Evolutionary conservation across 2,797 vertebrate genomes (phyloP), one percentile per base, ranked within the genome.

Genomic region (Lutjanus campechanus): DNA sequence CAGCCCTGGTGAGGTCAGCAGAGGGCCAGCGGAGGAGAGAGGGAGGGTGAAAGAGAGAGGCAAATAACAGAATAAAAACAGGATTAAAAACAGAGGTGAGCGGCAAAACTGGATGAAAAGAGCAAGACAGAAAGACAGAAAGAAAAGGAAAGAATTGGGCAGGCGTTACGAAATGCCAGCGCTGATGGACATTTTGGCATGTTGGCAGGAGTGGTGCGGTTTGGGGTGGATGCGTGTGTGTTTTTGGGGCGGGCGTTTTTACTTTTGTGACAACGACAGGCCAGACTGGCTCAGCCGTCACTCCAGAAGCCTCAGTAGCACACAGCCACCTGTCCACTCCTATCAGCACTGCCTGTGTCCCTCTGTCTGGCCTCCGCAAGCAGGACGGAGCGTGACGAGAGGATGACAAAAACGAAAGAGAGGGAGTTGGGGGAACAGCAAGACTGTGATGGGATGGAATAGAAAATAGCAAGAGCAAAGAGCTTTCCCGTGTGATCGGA

Each of bases 1-100:
- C 86, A 59, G 79, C 73, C 76, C 88, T 46, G 61, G 85, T 85
- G 88, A 93, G 94, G 94, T 95, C 93, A 94, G 73, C 74, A 74
- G 60, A 76, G 82, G 88, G 89, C 84, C 79, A 83, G 54, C 56
- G 69, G 73, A 71, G 72, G 74, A 76, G 79, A 76, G 76, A 68
- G 75, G 22, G 13, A 71, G 62, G 70, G 65, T 50, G 62, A 67
- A 79, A 63, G 75, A 76, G 40, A 73, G 78, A 76, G 73, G 74
- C 60, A 82, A 81, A 88, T 69, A 71, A 83, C 53, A 63, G 76
- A 88, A 79, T 70, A 77, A 72, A 61, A 79, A 77, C 3, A 11
- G 62, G 74, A 84, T 85, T 83, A 75, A 84, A 87, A 89, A 75
- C 54, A 8, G 53, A 79, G 81, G 68, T 75, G 79, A 81, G 77